These are phyloP conservation scores for Barnardius zonarius DNA, from an alignment of 2,113 vertebrate genomes.

Conservation along the genomic window DNA sequence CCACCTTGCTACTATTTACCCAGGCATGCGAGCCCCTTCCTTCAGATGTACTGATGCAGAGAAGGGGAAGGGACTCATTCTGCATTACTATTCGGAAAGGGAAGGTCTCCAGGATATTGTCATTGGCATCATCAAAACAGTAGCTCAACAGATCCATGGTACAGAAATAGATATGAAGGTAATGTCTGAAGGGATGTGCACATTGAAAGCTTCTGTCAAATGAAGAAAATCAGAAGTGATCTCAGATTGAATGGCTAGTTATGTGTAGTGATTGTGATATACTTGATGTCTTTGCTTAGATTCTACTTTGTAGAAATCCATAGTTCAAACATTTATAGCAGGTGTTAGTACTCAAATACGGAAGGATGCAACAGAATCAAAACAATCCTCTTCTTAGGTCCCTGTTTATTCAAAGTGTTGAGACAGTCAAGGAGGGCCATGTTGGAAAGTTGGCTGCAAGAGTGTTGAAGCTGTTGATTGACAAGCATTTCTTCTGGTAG, in stretches of 20 bases:
- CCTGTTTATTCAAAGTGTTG: slow-evolving; percentile 25
- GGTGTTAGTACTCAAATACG: not conserved
- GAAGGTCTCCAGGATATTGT: slow-evolving; percentile 98
- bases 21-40: slow-evolving; percentile 96
- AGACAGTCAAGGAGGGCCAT: not conserved
- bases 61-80: slow-evolving; percentile 94
- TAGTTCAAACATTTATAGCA: not conserved
- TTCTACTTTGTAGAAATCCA: not conserved
- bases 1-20: slow-evolving; percentile 98
- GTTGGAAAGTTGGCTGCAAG: slow-evolving; percentile 22
- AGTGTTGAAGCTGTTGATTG: not conserved
- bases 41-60: slow-evolving; percentile 96
- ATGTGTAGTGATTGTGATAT: not conserved
- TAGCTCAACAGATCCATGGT: slow-evolving; percentile 96
- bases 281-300: not conserved
- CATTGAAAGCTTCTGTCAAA: not conserved
- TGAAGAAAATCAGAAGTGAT: not conserved
- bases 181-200: not conserved
- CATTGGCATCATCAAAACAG: slow-evolving; percentile 98
- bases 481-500: not conserved
- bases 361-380: slow-evolving; percentile 7
- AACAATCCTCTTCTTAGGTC: not conserved
- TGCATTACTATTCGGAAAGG: slow-evolving; percentile 98
- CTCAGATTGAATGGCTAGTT: not conserved
- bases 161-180: slow-evolving; percentile 99